These are phyloP conservation scores for Hirtodrosophila trivittata DNA, from an alignment of 2,888 invertebrate species.

Conservation along the genomic window DNA sequence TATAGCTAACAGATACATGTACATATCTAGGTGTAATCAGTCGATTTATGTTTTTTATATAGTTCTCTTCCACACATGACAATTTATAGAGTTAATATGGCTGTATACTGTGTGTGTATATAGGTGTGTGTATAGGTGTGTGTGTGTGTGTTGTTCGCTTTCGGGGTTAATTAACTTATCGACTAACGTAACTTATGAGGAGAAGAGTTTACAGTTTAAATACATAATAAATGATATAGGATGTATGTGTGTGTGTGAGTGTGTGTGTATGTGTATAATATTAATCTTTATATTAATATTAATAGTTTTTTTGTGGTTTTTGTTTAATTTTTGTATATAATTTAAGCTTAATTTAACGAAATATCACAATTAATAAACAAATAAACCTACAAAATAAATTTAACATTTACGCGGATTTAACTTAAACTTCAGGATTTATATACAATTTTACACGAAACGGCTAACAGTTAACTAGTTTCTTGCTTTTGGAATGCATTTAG, in stretches of 20 bases:
- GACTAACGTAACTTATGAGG: conserved; percentile 70
- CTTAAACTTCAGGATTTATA: conserved; percentile 40
- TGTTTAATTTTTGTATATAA: conserved; percentile 39
- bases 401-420: conserved; percentile 43
- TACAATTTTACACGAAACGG: conserved; percentile 51
- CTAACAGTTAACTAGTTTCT: conserved; percentile 73
- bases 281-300: conserved; percentile 8
- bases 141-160: conserved; percentile 26
- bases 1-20: conserved; percentile 53
- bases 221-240: conserved; percentile 48
- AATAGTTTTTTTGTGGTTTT: conserved; percentile 36
- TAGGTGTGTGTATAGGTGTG: conserved; percentile 18
- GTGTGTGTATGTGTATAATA: conserved; percentile 31
- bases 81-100: conserved; percentile 72
- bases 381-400: conserved; percentile 65
- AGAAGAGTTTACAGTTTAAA: conserved; percentile 57
- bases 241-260: conserved; percentile 28
- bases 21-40: conserved; percentile 72
- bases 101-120: conserved; percentile 47
- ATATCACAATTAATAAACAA: conserved; percentile 76
- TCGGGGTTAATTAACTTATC: conserved; percentile 56
- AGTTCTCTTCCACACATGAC: conserved; percentile 33
- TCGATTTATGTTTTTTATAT: conserved; percentile 62
- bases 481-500: conserved; percentile 77
- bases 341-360: conserved; percentile 70